Evolutionary conservation across 2,797 vertebrate genomes (phyloP).

Genomic region (Numenius phaeopus): DNA sequence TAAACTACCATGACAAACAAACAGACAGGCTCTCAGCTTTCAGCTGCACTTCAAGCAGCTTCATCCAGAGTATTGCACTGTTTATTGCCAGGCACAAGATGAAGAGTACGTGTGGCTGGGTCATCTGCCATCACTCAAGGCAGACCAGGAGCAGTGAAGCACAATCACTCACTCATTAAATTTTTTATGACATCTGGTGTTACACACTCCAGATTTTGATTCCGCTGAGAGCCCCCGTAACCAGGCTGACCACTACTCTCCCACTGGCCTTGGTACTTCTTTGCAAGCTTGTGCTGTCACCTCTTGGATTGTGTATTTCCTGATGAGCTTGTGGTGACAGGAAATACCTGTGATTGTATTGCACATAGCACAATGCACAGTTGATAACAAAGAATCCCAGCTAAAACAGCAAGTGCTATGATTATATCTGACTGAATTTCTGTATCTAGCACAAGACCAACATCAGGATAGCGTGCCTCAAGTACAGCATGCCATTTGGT

Average conservation of each 20-base stretch:
- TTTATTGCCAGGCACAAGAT: neutral
- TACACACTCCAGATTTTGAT: neutral
- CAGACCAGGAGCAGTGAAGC: neutral
- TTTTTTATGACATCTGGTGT: neutral
- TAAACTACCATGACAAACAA: conserved; percentile 46
- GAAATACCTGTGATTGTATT: neutral
- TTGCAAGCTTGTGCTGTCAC: neutral
- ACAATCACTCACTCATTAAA: neutral
- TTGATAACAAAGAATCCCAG: neutral
- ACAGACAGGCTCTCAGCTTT: conserved; percentile 22
- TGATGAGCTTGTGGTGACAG: neutral
- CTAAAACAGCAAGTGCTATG: neutral
- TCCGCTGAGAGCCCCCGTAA: neutral
- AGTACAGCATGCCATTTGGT: neutral
- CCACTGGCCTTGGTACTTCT: neutral
- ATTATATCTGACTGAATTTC: neutral
- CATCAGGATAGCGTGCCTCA: neutral
- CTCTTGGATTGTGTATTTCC: neutral
- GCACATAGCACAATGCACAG: rapidly evolving
- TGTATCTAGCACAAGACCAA: neutral
- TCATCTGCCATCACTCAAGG: neutral
- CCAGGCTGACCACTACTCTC: neutral
- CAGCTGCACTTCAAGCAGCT: neutral
- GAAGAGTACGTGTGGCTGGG: neutral
- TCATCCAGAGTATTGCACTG: neutral